Base-by-base conservation (phyloP, 2,888 invertebrate species). In the Lypha dubia region DNA sequence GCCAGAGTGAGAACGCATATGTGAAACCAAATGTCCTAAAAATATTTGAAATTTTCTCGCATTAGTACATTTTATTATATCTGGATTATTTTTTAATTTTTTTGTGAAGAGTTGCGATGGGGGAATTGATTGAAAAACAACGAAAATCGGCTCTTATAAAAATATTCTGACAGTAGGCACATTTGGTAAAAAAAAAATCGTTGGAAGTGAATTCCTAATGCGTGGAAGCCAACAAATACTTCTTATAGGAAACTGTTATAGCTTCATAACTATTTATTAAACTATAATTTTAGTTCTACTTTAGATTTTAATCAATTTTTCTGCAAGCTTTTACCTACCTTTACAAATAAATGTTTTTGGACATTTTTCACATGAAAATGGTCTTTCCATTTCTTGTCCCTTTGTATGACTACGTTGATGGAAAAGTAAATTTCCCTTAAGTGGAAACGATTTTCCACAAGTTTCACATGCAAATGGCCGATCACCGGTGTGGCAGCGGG, bases 331-430 rank as follows among this genome's bases (percentile, higher is more conserved):
- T 38, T 44, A 17, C 88, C 88, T 89, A 93, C 97, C 96, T 94
- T 97, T 97, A 92, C 96, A 97, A 93, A 97, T 95, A 91, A 97
- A 97, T 91, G 96, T 96, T 92, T 97, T 97, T 58, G 96, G 96
- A 89, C 97, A 97, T 73, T 97, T 93, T 88, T 97, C 97, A 90
- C 97, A 97, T 73, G 95, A 94, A 92, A 96, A 96, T 1, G 94
- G 95, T 77, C 95, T 93, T 87, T 94, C 94, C 82, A 94, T 94
- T 86, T 94, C 94, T 87, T 94, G 94, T 41, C 94, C 94, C 90
- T 97, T 97, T 89, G 96, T 96, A 92, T 97, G 97, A 86, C 97
- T 97, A 81, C 97, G 94, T 92, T 96, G 96, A 91, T 97, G 97
- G 93, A 97, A 97, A 86, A 97, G 93, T 62, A 97, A 93, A 90